Conservation (phyloP, 1,140 invertebrate species). For the Campodea augens region DNA sequence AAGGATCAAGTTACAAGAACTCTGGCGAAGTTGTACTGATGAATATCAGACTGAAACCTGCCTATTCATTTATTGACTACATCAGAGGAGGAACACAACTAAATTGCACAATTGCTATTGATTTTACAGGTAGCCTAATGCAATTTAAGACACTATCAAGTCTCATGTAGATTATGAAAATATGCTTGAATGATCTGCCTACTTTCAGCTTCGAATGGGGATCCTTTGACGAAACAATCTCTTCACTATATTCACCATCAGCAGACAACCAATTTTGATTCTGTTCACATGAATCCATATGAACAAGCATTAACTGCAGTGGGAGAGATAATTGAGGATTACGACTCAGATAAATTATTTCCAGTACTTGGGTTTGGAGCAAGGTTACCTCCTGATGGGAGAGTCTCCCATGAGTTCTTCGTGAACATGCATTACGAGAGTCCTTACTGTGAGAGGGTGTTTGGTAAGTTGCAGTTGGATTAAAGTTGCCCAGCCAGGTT, state of each 20-base stretch:
- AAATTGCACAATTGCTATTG: slow-evolving; percentile 34
- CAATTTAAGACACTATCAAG: neutral
- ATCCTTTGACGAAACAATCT: slow-evolving; percentile 31
- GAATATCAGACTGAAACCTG: slow-evolving; percentile 19
- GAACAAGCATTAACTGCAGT: slow-evolving; percentile 35
- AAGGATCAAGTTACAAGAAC: slow-evolving; percentile 21
- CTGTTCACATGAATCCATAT: slow-evolving; percentile 36
- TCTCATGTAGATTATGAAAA: neutral
- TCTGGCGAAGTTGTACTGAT: slow-evolving; percentile 21
- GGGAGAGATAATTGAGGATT: slow-evolving; percentile 43
- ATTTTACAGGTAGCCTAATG: slow-evolving; percentile 44
- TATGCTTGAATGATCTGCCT: neutral
- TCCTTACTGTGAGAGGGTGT: slow-evolving; percentile 30
- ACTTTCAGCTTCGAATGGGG: slow-evolving; percentile 35
- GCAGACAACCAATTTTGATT: slow-evolving; percentile 11
- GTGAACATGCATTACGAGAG: slow-evolving; percentile 33
- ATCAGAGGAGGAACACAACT: slow-evolving; percentile 33
- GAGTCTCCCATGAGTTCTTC: slow-evolving; percentile 35
- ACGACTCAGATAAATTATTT: slow-evolving; percentile 33
- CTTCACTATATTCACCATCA: slow-evolving; percentile 32
- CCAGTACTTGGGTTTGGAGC: slow-evolving; percentile 38
- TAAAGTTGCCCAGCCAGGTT: too few species aligned
- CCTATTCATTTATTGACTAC: slow-evolving; percentile 36
- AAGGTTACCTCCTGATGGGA: slow-evolving; percentile 28
- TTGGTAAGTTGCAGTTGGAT: too few species aligned